A percentile compares a stretch with the other conserved stretches of the same genome.
Evolutionary conservation across 2,888 invertebrate genomes (phyloP).

Genomic region (Lepidocyrtoides sp.): DNA sequence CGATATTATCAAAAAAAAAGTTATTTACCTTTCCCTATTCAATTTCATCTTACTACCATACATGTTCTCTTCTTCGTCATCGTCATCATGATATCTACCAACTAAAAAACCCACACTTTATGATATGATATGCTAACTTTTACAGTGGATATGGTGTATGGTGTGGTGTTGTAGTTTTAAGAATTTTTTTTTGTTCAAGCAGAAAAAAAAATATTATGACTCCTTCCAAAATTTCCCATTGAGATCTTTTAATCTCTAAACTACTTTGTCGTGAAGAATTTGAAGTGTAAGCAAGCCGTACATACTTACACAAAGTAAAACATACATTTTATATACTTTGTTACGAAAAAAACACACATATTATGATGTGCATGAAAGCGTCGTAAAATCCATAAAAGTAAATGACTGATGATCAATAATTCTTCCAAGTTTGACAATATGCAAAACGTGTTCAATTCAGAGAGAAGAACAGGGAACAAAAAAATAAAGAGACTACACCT

Average conservation of each 20-base stretch:
- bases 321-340: slow-evolving; percentile 6
- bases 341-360: not conserved
- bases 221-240: too few relatives aligned
- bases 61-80: not conserved
- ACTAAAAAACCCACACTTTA: not conserved
- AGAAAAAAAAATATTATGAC: too few relatives aligned
- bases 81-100: not conserved
- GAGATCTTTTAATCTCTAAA: too few relatives aligned
- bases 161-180: not conserved
- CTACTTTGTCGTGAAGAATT: too few relatives aligned
- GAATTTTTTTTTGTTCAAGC: too few relatives aligned
- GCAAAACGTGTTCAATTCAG: slow-evolving; percentile 25
- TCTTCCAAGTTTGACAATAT: slow-evolving; percentile 63
- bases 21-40: not conserved
- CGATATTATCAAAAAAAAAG: not conserved
- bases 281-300: too few relatives aligned
- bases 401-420: slow-evolving; percentile 74
- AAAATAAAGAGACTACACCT: slow-evolving; percentile 31
- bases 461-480: not conserved
- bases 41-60: not conserved
- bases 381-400: slow-evolving; percentile 74
- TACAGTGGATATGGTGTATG: too few relatives aligned
- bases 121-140: too few relatives aligned
- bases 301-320: not conserved
- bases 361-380: slow-evolving; percentile 41